A percentile compares a stretch with the other conserved stretches of the same genome.
Evolutionary conservation across 2,113 vertebrate genomes (phyloP).

Genomic region (Phodopus roborovskii): DNA sequence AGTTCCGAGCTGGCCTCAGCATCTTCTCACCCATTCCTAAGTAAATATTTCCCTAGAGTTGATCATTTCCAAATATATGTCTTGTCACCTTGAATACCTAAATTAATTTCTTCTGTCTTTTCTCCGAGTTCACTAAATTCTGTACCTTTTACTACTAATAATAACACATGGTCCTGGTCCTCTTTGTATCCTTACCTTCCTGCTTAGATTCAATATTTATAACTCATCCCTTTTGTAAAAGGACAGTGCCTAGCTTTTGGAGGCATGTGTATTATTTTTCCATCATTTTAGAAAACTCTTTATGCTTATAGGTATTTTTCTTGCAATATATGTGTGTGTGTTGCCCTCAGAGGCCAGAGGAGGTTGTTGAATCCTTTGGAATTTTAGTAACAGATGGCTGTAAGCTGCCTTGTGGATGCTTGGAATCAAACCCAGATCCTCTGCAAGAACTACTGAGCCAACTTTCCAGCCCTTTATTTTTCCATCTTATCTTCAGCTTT

Average conservation of each 20-base stretch:
- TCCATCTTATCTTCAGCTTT: constrained; percentile 28
- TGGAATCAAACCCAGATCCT: not conserved
- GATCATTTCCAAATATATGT: not conserved
- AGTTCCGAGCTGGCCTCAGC: constrained; percentile 98
- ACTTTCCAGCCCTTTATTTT: not conserved
- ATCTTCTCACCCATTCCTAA: constrained; percentile 99
- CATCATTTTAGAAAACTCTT: not conserved
- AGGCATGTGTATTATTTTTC: not conserved
- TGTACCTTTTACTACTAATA: not conserved
- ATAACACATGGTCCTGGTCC: not conserved
- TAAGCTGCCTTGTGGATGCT: not conserved
- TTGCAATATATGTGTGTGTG: not conserved
- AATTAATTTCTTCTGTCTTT: constrained; percentile 2
- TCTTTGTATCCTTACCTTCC: not conserved
- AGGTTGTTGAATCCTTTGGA: not conserved
- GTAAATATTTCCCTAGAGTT: constrained; percentile 85
- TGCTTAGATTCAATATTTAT: not conserved
- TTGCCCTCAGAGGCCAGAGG: not conserved
- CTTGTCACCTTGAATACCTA: not conserved
- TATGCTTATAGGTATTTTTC: not conserved
- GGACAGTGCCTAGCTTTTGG: constrained; percentile 17
- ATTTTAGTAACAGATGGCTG: not conserved
- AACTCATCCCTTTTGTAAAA: constrained; percentile 23
- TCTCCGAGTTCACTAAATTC: constrained; percentile 32
- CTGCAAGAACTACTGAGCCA: not conserved